Evolutionary conservation across 2,888 invertebrate genomes (phyloP).

Genomic region (Proisotoma minuta): DNA sequence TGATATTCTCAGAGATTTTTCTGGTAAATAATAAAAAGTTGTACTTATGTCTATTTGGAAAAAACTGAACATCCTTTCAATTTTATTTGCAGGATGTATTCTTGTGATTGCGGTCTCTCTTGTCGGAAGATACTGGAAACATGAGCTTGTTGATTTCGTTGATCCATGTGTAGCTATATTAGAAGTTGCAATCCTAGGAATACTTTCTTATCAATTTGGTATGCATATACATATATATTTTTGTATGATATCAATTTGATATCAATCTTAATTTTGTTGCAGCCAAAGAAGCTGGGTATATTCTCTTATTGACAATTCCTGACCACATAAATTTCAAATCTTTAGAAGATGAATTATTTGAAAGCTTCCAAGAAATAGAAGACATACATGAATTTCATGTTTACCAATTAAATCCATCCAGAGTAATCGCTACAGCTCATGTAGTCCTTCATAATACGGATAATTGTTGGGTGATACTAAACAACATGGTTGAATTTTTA

Average conservation of each 20-base stretch:
- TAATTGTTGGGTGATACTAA: slow-evolving; percentile 50
- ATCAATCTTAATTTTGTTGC: slow-evolving; percentile 47
- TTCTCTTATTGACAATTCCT: slow-evolving; percentile 87
- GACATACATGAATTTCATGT: slow-evolving; percentile 84
- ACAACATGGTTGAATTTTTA: slow-evolving; percentile 59
- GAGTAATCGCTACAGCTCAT: slow-evolving; percentile 78
- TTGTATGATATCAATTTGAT: neutral
- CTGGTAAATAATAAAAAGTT: slow-evolving; percentile 51
- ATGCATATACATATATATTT: slow-evolving; percentile 47
- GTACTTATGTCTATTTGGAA: neutral
- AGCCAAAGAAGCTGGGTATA: slow-evolving; percentile 85
- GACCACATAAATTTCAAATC: slow-evolving; percentile 74
- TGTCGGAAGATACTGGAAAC: slow-evolving; percentile 57
- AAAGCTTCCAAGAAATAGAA: slow-evolving; percentile 65
- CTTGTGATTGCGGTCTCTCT: slow-evolving; percentile 67
- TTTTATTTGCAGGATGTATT: slow-evolving; percentile 60
- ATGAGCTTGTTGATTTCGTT: slow-evolving; percentile 60
- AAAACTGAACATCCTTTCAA: neutral
- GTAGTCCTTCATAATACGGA: slow-evolving; percentile 66
- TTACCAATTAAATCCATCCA: slow-evolving; percentile 76
- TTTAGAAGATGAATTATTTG: slow-evolving; percentile 61
- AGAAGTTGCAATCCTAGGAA: slow-evolving; percentile 65
- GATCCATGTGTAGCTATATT: slow-evolving; percentile 72
- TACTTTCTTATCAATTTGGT: slow-evolving; percentile 77
- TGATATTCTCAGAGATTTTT: slow-evolving; percentile 61